Evolutionary conservation across 2,797 vertebrate genomes (phyloP), one percentile per base, ranked within the genome.

Genomic region (Chiroxiphia lanceolata): DNA sequence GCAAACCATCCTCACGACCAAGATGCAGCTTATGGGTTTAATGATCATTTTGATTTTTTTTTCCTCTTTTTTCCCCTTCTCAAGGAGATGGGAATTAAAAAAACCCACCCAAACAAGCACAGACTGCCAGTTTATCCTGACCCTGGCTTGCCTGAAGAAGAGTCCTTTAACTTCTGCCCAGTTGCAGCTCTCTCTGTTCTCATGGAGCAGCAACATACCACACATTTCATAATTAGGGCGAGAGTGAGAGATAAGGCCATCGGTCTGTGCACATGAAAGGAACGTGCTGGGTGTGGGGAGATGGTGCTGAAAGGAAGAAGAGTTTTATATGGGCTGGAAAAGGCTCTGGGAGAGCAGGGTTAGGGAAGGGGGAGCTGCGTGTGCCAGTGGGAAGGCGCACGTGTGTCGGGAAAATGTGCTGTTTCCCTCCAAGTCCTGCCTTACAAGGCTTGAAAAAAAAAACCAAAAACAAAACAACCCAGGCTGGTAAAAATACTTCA

Each of bases 261-360:
- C 5, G 25, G 60, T 50, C 68, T 54, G 56, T 45, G 87, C 88
- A 91, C 94, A 92, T 88, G 89, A 95, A 94, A 94, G 95, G 95
- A 94, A 95, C 81, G 86, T 79, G 81, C 88, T 61, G 85, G 95
- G 91, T 87, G 90, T 87, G 88, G 88, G 95, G 83, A 96, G 95
- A 96, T 13, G 80, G 90, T 87, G 95, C 94, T 97, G 95, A 96
- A 97, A 97, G 93, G 63, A 45, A 68, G 77, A 72, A 25, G 81
- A 68, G 78, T 72, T 93, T 90, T 72, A 53, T 29, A 47, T 1
- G 38, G 75, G 83, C 90, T 90, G 88, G 86, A 84, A 94, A 94
- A 94, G 89, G 90, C 83, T 78, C 11, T 0, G 64, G 91, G 67
- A 67, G 87, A 64, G 74, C 33, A 3, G 51, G 5, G 57, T 1